Evolutionary conservation across 2,797 vertebrate species (phyloP).

Genomic region (Anguilla obscura): DNA sequence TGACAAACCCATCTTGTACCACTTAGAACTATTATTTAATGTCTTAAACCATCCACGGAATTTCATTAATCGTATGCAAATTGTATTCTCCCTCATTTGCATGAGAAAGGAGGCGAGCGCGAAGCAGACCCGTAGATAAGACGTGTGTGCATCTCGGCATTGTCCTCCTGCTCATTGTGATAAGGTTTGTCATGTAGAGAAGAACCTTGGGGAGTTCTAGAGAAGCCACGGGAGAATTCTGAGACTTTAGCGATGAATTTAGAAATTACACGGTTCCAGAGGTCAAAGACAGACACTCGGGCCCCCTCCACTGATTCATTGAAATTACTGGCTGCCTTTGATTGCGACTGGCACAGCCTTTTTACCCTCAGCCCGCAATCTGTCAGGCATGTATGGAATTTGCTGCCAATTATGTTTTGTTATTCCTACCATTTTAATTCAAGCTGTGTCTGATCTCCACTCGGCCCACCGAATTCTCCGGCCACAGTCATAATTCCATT

Average conservation of each 20-base stretch:
- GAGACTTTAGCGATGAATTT: slow-evolving; percentile 2
- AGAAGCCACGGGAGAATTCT: not conserved
- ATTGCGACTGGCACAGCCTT: slow-evolving; percentile 9
- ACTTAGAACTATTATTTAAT: slow-evolving; percentile 5
- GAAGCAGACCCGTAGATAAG: not conserved
- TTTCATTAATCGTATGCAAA: slow-evolving; percentile 19
- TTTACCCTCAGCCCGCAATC: slow-evolving; percentile 18
- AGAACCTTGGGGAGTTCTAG: not conserved
- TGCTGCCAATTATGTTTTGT: not conserved
- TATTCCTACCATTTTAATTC: not conserved
- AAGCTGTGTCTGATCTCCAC: not conserved
- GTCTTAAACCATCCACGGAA: not conserved
- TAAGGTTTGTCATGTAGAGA: slow-evolving; percentile 1
- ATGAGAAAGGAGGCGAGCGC: slow-evolving; percentile 9
- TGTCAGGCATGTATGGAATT: not conserved
- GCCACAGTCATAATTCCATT: not conserved
- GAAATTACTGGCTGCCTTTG: slow-evolving; percentile 15
- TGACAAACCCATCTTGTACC: not conserved
- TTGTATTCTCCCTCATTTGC: slow-evolving; percentile 21
- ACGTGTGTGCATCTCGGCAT: not conserved
- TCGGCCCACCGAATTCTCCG: not conserved
- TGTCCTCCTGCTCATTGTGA: not conserved
- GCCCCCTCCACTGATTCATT: slow-evolving; percentile 12
- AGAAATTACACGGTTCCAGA: slow-evolving; percentile 16
- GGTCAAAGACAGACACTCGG: slow-evolving; percentile 12